Conservation (phyloP, 1,140 invertebrate species). For the Zelostemma sp. region DNA sequence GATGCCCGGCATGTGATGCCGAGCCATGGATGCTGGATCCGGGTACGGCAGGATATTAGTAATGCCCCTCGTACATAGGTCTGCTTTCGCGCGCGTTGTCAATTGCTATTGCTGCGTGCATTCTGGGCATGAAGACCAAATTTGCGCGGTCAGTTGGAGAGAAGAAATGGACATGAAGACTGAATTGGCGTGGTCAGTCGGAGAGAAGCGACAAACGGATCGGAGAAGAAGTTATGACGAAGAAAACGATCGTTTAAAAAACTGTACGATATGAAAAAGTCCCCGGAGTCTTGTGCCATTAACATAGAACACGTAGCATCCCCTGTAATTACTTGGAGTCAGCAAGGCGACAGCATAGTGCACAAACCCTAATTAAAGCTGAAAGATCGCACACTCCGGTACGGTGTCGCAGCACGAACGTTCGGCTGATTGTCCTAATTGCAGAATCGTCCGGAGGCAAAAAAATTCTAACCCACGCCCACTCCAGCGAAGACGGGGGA, state of each 20-base stretch:
- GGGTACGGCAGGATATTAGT: conserved; percentile 49
- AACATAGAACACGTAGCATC: conserved; percentile 4
- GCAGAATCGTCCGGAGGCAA: conserved; percentile 24
- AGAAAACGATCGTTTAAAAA: too few relatives aligned
- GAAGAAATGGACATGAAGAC: too few relatives aligned
- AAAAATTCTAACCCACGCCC: conserved; percentile 45
- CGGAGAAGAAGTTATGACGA: too few relatives aligned
- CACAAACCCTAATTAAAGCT: conserved; percentile 47
- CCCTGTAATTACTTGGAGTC: conserved; percentile 1
- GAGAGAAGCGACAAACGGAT: too few relatives aligned
- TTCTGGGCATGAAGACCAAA: too few relatives aligned
- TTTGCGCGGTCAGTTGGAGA: too few relatives aligned
- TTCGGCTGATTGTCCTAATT: conserved; percentile 48
- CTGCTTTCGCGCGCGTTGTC: neutral
- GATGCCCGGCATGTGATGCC: conserved; percentile 57
- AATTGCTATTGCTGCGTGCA: too few relatives aligned
- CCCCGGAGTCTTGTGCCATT: neutral
- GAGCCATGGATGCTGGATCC: conserved; percentile 55
- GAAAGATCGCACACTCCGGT: conserved; percentile 43
- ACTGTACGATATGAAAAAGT: neutral
- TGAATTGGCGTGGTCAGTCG: too few relatives aligned
- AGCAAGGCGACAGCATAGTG: conserved; percentile 14
- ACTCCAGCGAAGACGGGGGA: conserved; percentile 27
- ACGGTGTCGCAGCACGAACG: conserved; percentile 37
- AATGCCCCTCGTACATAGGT: neutral